A percentile compares a stretch with the other conserved stretches of the same genome.
Evolutionary conservation across 2,113 vertebrate species (phyloP).

Genomic region (Tachysurus fulvidraco): DNA sequence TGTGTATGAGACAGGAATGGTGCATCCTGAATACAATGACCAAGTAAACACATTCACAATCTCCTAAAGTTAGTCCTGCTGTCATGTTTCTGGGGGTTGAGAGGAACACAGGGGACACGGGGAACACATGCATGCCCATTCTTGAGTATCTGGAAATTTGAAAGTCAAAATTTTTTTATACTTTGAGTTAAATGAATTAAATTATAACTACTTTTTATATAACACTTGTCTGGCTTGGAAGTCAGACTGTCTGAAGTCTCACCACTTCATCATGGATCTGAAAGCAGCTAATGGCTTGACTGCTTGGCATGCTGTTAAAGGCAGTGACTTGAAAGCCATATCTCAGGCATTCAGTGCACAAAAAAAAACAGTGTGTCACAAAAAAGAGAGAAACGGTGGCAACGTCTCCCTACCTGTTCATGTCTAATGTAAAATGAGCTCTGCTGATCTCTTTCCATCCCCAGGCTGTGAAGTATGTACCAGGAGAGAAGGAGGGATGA

Average conservation of each 20-base stretch:
- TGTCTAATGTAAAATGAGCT: neutral
- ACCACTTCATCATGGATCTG: conserved; percentile 21
- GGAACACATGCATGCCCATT: neutral
- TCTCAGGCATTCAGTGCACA: conserved; percentile 36
- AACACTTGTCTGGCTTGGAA: neutral
- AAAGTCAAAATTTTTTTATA: neutral
- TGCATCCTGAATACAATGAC: too few species aligned
- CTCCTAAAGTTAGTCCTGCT: neutral
- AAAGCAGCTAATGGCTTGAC: conserved; percentile 13
- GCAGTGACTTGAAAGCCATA: conserved; percentile 29
- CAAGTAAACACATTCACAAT: neutral
- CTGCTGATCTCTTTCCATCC: neutral
- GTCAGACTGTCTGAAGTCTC: conserved; percentile 15
- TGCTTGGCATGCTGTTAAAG: conserved; percentile 39
- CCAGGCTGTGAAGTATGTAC: neutral
- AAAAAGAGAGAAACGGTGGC: conserved; percentile 34
- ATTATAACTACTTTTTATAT: neutral
- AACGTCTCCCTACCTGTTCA: conserved; percentile 10
- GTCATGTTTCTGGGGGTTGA: neutral
- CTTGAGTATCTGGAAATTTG: neutral
- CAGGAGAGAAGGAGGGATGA: neutral
- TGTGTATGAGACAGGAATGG: too few species aligned
- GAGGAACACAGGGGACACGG: neutral
- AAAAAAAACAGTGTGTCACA: neutral
- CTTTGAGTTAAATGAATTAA: neutral